These are phyloP conservation scores for Apamea sordens DNA, from an alignment of 2,888 invertebrate genomes.

Conservation along the genomic window DNA sequence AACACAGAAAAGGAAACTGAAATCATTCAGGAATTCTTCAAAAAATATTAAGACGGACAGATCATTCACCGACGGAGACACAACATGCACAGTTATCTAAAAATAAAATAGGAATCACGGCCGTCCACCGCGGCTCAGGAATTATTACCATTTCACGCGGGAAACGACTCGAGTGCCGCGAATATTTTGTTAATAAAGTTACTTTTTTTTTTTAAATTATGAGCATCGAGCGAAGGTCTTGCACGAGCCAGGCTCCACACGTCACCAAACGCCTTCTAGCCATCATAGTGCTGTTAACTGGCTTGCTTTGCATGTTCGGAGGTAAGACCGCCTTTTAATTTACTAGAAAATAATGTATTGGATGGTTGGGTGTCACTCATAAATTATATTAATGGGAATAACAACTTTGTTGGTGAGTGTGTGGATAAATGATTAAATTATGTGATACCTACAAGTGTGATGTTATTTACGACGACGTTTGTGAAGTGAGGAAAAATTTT, in stretches of 20 bases:
- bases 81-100: constrained; percentile 82
- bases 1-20: constrained; percentile 60
- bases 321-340: constrained; percentile 78
- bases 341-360: constrained; percentile 61
- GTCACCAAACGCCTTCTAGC: constrained; percentile 82
- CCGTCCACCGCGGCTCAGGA: constrained; percentile 66
- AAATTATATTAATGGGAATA: constrained; percentile 49
- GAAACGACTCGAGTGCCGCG: constrained; percentile 58
- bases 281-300: constrained; percentile 80
- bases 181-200: constrained; percentile 51
- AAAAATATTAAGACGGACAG: constrained; percentile 69
- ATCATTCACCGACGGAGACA: constrained; percentile 77
- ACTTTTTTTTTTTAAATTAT: constrained; percentile 66
- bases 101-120: constrained; percentile 82
- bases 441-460: constrained; percentile 1
- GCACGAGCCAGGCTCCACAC: constrained; percentile 77
- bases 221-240: constrained; percentile 78
- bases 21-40: constrained; percentile 65
- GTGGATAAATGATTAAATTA: constrained; percentile 13
- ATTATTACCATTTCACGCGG: constrained; percentile 66
- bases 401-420: constrained; percentile 19
- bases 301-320: constrained; percentile 83
- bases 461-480: constrained; percentile 30
- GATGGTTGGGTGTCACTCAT: constrained; percentile 31
- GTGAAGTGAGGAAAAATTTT: not conserved